phyloP scores from a whole-genome alignment of 2,888 invertebrate species.

The Myopa tessellatipennis region DNA sequence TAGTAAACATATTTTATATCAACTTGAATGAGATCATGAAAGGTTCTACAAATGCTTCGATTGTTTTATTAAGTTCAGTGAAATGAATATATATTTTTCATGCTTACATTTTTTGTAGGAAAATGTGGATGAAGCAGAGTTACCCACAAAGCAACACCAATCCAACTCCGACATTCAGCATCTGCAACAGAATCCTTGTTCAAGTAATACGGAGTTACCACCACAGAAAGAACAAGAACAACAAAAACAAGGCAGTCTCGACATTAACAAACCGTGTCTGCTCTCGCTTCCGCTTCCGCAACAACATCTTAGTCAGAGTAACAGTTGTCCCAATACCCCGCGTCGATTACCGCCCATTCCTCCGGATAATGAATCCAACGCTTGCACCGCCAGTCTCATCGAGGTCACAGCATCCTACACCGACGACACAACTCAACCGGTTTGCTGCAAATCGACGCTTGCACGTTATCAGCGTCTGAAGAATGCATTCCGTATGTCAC shows the following conservation, averaged over 20 bases:
- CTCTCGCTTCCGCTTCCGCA: background rate
- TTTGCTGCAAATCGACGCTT: constrained; percentile 44
- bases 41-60: no score
- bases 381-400: constrained; percentile 40
- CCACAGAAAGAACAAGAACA: background rate
- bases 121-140: no score
- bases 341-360: constrained; percentile 41
- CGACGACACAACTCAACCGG: background rate
- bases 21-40: no score
- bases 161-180: no score
- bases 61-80: no score
- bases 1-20: no score
- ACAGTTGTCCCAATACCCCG: constrained; percentile 56
- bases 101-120: no score
- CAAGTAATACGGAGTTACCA: no score
- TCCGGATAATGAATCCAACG: background rate
- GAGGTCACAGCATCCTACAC: constrained; percentile 20
- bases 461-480: constrained; percentile 60
- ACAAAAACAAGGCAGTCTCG: background rate
- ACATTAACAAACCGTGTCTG: background rate
- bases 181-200: no score
- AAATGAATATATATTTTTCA: no score
- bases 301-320: constrained; percentile 46
- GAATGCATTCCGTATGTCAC: constrained; percentile 62
- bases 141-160: no score